These are phyloP conservation scores for Hydrozoanthus tunicans DNA, from an alignment of 64 coral and sea anemone genomes.

Conservation along the genomic window DNA sequence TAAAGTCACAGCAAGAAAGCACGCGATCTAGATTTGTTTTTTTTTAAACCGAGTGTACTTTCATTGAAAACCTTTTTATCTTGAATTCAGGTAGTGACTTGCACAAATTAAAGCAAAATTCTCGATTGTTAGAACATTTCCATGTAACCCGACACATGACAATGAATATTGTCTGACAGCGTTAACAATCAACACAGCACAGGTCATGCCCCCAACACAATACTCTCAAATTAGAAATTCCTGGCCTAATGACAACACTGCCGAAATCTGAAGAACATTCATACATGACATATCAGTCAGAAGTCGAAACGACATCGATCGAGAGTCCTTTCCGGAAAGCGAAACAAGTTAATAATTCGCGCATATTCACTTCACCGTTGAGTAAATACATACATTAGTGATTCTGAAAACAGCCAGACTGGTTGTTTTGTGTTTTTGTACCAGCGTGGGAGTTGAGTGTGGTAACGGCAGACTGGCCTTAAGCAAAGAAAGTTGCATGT, in stretches of 20 bases:
- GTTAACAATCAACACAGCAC: no score
- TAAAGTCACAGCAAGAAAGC: no score
- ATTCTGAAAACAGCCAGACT: not conserved
- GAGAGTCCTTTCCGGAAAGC: not conserved
- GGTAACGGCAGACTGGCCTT: not conserved
- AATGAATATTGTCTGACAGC: no score
- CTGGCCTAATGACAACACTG: slow-evolving; percentile 38
- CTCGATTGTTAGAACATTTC: no score
- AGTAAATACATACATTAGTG: slow-evolving; percentile 47
- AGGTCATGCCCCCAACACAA: not conserved
- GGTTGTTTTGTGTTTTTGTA: not conserved
- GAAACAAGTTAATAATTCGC: slow-evolving; percentile 1
- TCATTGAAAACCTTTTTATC: no score
- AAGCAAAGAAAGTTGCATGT: not conserved
- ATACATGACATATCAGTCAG: slow-evolving; percentile 15
- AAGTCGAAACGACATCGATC: slow-evolving; percentile 5
- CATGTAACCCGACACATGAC: no score
- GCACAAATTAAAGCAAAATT: no score
- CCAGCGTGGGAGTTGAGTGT: slow-evolving; percentile 1
- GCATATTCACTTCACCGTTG: not conserved
- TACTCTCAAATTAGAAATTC: slow-evolving; percentile 45
- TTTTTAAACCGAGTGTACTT: no score
- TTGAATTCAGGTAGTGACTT: no score
- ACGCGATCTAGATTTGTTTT: no score
- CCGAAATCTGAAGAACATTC: slow-evolving; percentile 27